These are phyloP conservation scores for Myoxocephalus aenaeus DNA, from an alignment of 2,797 vertebrate genomes.

Conservation along the genomic window DNA sequence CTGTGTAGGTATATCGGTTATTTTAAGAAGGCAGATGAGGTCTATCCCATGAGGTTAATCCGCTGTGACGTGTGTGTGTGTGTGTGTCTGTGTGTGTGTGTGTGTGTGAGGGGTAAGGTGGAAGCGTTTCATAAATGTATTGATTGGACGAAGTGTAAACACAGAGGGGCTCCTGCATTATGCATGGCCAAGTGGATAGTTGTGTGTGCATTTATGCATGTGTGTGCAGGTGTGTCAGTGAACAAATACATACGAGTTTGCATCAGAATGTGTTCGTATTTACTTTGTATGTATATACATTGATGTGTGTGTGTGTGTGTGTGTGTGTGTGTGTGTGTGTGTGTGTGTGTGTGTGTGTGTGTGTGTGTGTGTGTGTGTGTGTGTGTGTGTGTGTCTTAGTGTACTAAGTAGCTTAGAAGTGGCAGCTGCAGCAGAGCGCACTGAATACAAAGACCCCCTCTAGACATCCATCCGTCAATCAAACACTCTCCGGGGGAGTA, in stretches of 20 bases:
- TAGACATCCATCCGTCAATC: constrained; percentile 66
- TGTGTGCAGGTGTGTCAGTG: constrained; percentile 17
- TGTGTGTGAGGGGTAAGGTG: neutral
- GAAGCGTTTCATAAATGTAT: constrained; percentile 60
- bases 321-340: neutral
- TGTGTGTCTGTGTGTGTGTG: constrained; percentile 5
- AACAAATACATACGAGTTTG: constrained; percentile 9
- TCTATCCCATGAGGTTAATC: constrained; percentile 39
- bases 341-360: neutral
- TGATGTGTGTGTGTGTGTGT: neutral
- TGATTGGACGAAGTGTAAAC: constrained; percentile 61
- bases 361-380: constrained; percentile 12
- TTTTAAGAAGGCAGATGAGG: constrained; percentile 37
- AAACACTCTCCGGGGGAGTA: constrained; percentile 44
- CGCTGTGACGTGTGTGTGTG: constrained; percentile 24
- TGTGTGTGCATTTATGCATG: constrained; percentile 19
- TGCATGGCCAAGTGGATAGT: constrained; percentile 41
- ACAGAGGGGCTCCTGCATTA: constrained; percentile 54
- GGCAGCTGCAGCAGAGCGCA: constrained; percentile 63
- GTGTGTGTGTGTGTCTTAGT: constrained; percentile 14
- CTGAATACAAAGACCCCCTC: constrained; percentile 64
- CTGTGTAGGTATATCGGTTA: constrained; percentile 35
- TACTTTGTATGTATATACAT: constrained; percentile 27
- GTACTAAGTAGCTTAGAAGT: constrained; percentile 49
- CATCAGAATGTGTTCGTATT: constrained; percentile 34